phyloP scores from a whole-genome alignment of 2,797 vertebrate species.

The Chelonia mydas region DNA sequence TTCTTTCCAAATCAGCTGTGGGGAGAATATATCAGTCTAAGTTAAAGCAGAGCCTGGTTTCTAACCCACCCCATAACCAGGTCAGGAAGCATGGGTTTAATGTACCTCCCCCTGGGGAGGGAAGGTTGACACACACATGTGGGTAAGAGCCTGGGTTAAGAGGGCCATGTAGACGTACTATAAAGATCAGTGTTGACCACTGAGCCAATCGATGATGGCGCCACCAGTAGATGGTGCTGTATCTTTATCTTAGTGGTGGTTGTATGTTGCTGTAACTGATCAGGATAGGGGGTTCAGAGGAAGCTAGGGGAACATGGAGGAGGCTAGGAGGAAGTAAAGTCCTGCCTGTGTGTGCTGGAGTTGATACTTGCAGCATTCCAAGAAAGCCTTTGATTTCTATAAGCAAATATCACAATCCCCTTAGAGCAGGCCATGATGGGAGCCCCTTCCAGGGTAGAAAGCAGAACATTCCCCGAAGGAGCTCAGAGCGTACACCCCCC shows the following conservation, averaged over 20 bases:
- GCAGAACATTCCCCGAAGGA: neutral
- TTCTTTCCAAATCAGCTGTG: neutral
- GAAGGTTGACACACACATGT: neutral
- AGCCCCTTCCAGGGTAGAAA: neutral
- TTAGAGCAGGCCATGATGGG: neutral
- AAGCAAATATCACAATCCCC: neutral
- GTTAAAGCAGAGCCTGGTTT: neutral
- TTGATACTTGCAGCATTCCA: neutral
- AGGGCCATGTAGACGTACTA: neutral
- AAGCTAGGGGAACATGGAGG: neutral
- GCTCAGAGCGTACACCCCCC: too few species aligned
- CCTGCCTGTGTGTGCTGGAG: neutral
- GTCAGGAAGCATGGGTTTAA: neutral
- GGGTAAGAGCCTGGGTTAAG: neutral
- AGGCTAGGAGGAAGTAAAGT: neutral
- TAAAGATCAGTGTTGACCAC: neutral
- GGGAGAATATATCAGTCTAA: neutral
- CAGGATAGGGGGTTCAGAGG: neutral
- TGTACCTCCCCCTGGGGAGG: neutral
- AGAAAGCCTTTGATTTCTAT: neutral
- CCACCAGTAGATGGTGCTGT: neutral
- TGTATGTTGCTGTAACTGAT: neutral
- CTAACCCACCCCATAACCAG: neutral
- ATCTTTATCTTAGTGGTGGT: neutral
- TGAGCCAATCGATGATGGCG: neutral